Conservation (phyloP, 2,888 invertebrate genomes). For the Eristalis intricaria region DNA sequence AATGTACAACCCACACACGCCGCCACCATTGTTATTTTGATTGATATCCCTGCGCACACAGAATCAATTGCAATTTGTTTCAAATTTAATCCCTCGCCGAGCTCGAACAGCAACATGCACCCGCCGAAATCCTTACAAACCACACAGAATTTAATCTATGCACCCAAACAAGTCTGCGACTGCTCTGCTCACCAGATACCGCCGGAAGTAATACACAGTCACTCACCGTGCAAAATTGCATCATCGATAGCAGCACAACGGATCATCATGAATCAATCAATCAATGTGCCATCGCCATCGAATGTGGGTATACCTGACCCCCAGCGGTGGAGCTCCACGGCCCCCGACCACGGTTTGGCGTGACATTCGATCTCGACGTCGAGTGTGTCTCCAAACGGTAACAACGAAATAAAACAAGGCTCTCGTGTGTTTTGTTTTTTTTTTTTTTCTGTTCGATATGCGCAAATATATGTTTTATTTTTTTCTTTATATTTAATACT, state of each 20-base stretch:
- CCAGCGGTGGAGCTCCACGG: too few species aligned
- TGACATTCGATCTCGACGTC: not conserved
- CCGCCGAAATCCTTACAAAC: slow-evolving; percentile 1
- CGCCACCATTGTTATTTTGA: not conserved
- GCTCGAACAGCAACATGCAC: not conserved
- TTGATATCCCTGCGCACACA: not conserved
- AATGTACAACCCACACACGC: not conserved
- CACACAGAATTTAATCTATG: slow-evolving; percentile 43
- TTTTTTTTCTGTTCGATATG: slow-evolving; percentile 57
- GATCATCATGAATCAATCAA: not conserved
- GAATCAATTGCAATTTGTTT: not conserved
- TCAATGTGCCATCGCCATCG: not conserved
- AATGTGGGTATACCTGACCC: not conserved
- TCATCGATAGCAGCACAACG: not conserved
- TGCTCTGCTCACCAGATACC: not conserved
- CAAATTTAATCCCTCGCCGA: not conserved
- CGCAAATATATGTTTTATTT: slow-evolving; percentile 69
- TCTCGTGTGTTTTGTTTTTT: slow-evolving; percentile 48
- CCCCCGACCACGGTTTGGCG: not conserved
- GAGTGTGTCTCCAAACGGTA: not conserved
- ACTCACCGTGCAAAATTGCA: not conserved
- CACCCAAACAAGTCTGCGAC: not conserved
- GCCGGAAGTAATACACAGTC: not conserved
- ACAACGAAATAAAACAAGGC: slow-evolving; percentile 42
- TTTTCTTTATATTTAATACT: slow-evolving; percentile 11